Conservation (phyloP, 2,113 vertebrate genomes). For the Prunella fulvescens region DNA sequence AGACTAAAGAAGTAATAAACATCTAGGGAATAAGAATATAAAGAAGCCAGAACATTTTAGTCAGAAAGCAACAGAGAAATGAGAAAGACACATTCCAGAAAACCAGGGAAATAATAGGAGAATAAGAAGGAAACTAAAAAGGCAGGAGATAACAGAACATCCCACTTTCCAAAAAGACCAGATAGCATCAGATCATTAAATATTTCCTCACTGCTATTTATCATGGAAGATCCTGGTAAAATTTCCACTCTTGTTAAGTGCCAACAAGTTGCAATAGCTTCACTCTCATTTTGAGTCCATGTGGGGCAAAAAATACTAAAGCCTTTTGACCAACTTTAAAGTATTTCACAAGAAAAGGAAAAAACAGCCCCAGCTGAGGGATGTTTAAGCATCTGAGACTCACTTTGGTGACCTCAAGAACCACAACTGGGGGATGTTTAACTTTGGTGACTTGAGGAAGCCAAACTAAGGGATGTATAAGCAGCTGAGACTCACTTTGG, state of each 20-base stretch:
- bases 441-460: neutral
- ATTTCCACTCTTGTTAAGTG: neutral
- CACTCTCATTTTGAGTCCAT: neutral
- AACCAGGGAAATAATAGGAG: neutral
- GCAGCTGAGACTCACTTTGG: conserved; percentile 81
- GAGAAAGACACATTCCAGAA: neutral
- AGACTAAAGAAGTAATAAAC: neutral
- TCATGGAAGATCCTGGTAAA: neutral
- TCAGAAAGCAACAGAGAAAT: neutral
- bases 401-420: neutral
- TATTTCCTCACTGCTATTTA: neutral
- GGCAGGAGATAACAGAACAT: neutral
- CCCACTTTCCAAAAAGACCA: neutral
- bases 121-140: neutral
- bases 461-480: neutral
- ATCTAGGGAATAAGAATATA: neutral
- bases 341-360: neutral
- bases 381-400: neutral
- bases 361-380: neutral
- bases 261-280: neutral
- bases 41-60: neutral
- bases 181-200: neutral
- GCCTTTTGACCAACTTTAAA: neutral
- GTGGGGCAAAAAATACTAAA: neutral
- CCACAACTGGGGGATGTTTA: neutral